Base-by-base conservation (phyloP, 1,140 invertebrate species). In the Triops cancriformis region DNA sequence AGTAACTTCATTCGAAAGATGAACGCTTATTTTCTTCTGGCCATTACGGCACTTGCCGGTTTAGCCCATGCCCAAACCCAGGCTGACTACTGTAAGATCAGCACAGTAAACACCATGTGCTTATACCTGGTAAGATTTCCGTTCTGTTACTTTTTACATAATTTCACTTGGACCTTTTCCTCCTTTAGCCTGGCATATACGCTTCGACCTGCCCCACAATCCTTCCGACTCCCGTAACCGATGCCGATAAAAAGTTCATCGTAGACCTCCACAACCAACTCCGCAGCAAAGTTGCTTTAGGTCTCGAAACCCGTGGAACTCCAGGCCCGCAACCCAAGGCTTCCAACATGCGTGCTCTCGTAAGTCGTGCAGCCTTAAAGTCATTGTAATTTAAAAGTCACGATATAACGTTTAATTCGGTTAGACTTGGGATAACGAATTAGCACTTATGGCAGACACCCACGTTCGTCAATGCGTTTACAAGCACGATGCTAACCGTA, bases 331-430 rank as follows among this genome's bases (percentile, higher is more conserved):
- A 88, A 79, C 93, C 94, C 81, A 90, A 91, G 37, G 89, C 89
- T 43, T 90, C 92, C 1, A 90, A 91, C 80, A 93, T 94, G 85
- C 89, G 89, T 84, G 91, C 94, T 86, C 90, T 95, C 89, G 92
- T 77, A 72, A 45, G 41, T 77, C 11, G n/a, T 27, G 11, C 5
- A 74, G 6, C 23, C 18, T 74, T 6, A 74, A 5, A 42, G 14
- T 6, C 7, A 28, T 74, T n/a, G 18, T 11, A 43, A 43, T 51
- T 43, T 43, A 18, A 31, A 1, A 75, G 1, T 45, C 18, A 42
- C 11, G 28, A n/a, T 74, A 18, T 28, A 27, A 31, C 37, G 37
- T 26, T 74, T 6, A 26, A 74, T 41, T 26, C 10, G 12, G 42
- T 43, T 42, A 76, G 74, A 42, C 28, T 28, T 76, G 74, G 74